A percentile compares a stretch with the other conserved stretches of the same genome.
These are phyloP conservation scores for Melanostigma gelatinosum DNA, from an alignment of 2,113 vertebrate genomes.

Conservation along the genomic window DNA sequence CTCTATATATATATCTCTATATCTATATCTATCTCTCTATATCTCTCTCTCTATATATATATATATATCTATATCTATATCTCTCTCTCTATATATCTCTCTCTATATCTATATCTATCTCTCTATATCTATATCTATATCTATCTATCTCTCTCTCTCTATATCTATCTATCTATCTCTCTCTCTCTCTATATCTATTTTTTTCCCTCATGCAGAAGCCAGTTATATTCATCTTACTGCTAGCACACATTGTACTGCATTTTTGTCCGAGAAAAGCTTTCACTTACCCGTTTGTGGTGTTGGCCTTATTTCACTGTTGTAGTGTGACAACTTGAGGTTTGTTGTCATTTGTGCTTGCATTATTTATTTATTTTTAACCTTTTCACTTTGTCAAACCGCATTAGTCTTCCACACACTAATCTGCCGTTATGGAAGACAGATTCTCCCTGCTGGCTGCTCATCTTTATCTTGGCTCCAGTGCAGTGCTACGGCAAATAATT, in stretches of 20 bases:
- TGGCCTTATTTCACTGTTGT: constrained; percentile 28
- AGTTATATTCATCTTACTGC: background rate
- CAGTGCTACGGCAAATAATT: constrained; percentile 28
- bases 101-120: too few species aligned
- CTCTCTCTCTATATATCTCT: too few species aligned
- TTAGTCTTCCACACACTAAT: constrained; percentile 21
- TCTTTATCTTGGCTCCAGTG: constrained; percentile 44
- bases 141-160: too few species aligned
- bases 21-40: too few species aligned
- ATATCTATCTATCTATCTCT: too few species aligned
- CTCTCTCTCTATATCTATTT: too few species aligned
- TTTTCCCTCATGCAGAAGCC: background rate
- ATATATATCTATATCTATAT: too few species aligned
- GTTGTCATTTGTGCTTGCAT: constrained; percentile 24
- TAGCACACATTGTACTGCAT: constrained; percentile 15
- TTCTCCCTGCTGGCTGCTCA: background rate
- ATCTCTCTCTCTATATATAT: too few species aligned
- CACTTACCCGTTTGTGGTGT: constrained; percentile 10
- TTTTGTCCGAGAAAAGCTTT: constrained; percentile 21
- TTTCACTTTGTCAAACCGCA: constrained; percentile 1
- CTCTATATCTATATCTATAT: too few species aligned
- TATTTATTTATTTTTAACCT: background rate
- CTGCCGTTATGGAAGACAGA: constrained; percentile 2
- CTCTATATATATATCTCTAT: too few species aligned
- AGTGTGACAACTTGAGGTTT: constrained; percentile 49